phyloP scores from a whole-genome alignment of 2,797 vertebrate genomes.

The Benthosema pterotum region DNA sequence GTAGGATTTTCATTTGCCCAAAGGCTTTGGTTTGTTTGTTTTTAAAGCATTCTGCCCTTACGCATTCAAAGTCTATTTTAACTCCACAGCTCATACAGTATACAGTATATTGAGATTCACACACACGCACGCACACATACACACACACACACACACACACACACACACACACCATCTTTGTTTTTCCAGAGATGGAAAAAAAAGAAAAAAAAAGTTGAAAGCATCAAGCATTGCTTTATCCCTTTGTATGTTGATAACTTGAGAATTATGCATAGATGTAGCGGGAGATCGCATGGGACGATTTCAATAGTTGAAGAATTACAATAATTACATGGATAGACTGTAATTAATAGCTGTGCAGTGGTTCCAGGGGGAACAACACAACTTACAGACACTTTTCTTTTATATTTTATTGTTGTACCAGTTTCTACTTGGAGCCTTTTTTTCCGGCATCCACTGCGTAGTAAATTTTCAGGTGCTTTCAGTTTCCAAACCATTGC shows the following conservation, averaged over 20 bases:
- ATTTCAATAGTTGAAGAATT: no score
- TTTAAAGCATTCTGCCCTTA: not conserved
- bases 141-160: not conserved
- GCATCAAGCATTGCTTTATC: no score
- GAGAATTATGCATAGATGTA: no score
- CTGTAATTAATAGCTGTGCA: no score
- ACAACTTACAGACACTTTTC: conserved; percentile 10
- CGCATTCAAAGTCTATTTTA: not conserved
- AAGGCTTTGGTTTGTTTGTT: no score
- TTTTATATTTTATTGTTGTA: not conserved
- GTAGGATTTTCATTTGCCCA: no score
- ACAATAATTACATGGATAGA: no score
- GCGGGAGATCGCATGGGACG: no score
- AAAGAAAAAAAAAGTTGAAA: no score
- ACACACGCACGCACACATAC: not conserved
- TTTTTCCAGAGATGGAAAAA: not conserved
- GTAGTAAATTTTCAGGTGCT: not conserved
- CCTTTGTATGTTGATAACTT: no score
- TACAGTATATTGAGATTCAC: not conserved
- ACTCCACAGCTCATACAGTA: no score
- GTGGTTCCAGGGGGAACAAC: conserved; percentile 18
- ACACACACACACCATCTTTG: not conserved
- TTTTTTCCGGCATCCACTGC: not conserved
- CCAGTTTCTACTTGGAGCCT: not conserved
- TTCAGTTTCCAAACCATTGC: not conserved